Percentiles rank a stretch among this genome's conserved stretches.
Evolutionary conservation across 2,888 invertebrate genomes (phyloP).

Genomic region (Stenolophus ochropezus): DNA sequence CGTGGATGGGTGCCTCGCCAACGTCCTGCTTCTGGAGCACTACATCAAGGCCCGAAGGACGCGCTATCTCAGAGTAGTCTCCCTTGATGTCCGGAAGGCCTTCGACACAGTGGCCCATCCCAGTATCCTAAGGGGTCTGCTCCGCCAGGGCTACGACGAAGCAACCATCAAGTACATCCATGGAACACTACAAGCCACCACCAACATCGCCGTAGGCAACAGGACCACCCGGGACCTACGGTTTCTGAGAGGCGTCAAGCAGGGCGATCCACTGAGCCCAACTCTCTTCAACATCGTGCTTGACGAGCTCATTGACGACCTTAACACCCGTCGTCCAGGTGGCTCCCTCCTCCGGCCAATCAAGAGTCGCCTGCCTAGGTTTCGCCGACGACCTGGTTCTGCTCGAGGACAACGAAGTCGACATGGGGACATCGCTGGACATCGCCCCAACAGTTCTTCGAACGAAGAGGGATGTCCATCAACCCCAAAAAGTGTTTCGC

Average conservation of each 20-base stretch:
- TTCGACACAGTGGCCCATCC: too few relatives aligned
- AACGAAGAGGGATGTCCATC: too few relatives aligned
- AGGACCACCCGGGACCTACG: slow-evolving; percentile 50
- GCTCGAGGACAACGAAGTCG: too few relatives aligned
- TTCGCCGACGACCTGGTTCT: too few relatives aligned
- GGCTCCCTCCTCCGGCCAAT: too few relatives aligned
- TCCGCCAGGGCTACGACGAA: slow-evolving; percentile 66
- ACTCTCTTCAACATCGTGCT: slow-evolving; percentile 65
- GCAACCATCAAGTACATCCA: slow-evolving; percentile 66
- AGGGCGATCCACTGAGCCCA: slow-evolving; percentile 70
- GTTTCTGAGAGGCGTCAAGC: slow-evolving; percentile 68
- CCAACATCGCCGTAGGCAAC: slow-evolving; percentile 63
- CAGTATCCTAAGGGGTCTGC: slow-evolving; percentile 65
- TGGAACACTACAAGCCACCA: slow-evolving; percentile 64
- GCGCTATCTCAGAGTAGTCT: slow-evolving; percentile 65
- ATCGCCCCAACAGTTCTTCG: too few relatives aligned
- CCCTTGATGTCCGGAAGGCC: slow-evolving; percentile 71
- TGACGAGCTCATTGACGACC: slow-evolving; percentile 63
- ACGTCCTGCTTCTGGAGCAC: too few relatives aligned
- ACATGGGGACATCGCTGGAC: too few relatives aligned
- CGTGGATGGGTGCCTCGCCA: slow-evolving; percentile 69
- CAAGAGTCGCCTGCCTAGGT: too few relatives aligned
- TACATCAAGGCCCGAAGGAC: background rate
- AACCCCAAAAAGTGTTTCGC: too few relatives aligned
- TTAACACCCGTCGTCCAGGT: slow-evolving; percentile 48